Base-by-base conservation (phyloP, 2,888 invertebrate genomes). In the Eilema depressum region DNA sequence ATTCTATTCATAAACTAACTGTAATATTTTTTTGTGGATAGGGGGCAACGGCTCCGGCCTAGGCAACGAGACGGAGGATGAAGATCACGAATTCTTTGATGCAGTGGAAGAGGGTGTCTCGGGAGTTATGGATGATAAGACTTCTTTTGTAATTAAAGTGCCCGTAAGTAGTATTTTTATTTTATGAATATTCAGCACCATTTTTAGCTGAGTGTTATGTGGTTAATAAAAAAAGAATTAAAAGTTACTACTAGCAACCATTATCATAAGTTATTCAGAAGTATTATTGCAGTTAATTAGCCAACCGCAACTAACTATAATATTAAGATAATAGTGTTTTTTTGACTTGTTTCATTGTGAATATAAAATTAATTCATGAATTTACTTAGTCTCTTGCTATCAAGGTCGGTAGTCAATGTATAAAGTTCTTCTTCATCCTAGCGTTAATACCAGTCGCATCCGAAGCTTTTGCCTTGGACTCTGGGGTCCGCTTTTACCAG, bases 51-150 rank as follows among this genome's bases (percentile, higher is more conserved):
- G 96, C 69, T 77, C 96, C 73, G 89, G 95, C 79, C 84, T 96
- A 91, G 91, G 92, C 71, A 93, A 94, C 85, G 95, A 95, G 28
- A 94, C 95, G 72, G 96, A 97, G 89, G 97, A 97, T 90, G 97
- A 97, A 84, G 97, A 97, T 83, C 97, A 97, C 88, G 97, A 97
- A 85, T 97, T 97, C 91, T 97, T 97, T 85, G 97, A 97, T 89
- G 96, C 96, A 12, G 93, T 96, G 91, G 96, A 96, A 89, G 96
- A 95, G 84, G 94, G 92, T 53, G 91, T 89, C 77, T 85, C 92
- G 84, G 88, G 92, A 80, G 90, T 85, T 83, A 93, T 89, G 89
- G 94, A 92, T 68, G 95, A 93, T 82, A 92, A 92, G 82, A 95
- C 88, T 81, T 95, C 96, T 74, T 97, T 97, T 91, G 97, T 97